Base-by-base conservation (phyloP, 2,797 vertebrate species). In the Sitta carolinensis region DNA sequence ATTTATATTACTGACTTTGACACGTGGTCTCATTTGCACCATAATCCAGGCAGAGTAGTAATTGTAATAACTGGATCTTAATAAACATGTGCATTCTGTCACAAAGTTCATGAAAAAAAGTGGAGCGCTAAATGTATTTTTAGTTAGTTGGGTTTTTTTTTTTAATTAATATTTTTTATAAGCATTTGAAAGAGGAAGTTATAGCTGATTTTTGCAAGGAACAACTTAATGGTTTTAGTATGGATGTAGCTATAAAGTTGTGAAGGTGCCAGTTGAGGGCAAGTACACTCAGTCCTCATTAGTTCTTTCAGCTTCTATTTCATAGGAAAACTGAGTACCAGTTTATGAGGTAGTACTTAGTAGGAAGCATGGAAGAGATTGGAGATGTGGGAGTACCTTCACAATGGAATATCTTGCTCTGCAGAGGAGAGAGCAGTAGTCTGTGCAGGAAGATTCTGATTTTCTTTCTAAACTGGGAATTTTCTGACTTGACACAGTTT, bases 101-200 rank as follows among this genome's bases (percentile, higher is more conserved):
- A 73, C 20, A 11, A 70, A 78, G 29, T 42, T 89, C 13, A 32
- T 58, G 42, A 47, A 40, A 58, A 58, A 54, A 87, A 14, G 2
- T 47, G 5, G 19, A 68, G 38, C 9, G 61, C 16, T 64, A 6
- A 2, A 0, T 75, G 20, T 9, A 2, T 72, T 93, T 80, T 3
- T 3, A 62, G 40, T 14, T 34, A 78, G 1, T 42, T 84, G 22
- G 7, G 0, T 0, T 13, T 54, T 64, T 61, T 43, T 25, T 10
- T n/a, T n/a, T n/a, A 38, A 43, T 55, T 23, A 51, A 4, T 73
- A 11, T 16, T 67, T 85, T 89, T 58, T 1, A 5, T 66, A 40
- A 67, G 8, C 4, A 13, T 67, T 89, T 89, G 32, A 51, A 63
- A 47, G 69, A 67, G 13, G 22, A 14, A 13, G 30, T 20, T 85